These are phyloP conservation scores for Pandemis cinnamomeana DNA, from an alignment of 2,888 invertebrate species.

Conservation along the genomic window DNA sequence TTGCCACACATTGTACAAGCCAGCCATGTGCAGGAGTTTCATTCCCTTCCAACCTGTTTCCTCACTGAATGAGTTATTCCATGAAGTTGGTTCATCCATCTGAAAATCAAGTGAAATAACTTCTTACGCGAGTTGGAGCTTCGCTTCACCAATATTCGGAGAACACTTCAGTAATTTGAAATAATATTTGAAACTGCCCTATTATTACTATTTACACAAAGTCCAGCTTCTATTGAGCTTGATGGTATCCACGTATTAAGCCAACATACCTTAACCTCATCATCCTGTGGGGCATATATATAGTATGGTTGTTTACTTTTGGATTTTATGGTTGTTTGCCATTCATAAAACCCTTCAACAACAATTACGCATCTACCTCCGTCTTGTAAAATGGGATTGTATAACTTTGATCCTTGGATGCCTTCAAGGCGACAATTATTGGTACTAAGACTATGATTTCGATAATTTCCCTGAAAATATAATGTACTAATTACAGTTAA, in stretches of 20 bases:
- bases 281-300: slow-evolving; percentile 86
- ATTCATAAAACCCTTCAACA: slow-evolving; percentile 93
- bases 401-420: slow-evolving; percentile 88
- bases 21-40: slow-evolving; percentile 89
- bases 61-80: slow-evolving; percentile 79
- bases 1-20: slow-evolving; percentile 89
- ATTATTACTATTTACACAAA: too few species aligned
- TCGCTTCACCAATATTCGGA: too few species aligned
- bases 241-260: not conserved
- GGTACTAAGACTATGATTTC: slow-evolving; percentile 87
- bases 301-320: slow-evolving; percentile 89
- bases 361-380: slow-evolving; percentile 91
- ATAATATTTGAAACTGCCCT: too few species aligned
- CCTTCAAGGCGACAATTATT: slow-evolving; percentile 92
- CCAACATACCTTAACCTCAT: slow-evolving; percentile 68
- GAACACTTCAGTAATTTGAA: too few species aligned
- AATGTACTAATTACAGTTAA: not conserved
- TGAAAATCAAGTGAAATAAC: slow-evolving; percentile 42
- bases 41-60: slow-evolving; percentile 85
- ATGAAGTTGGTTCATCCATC: slow-evolving; percentile 84
- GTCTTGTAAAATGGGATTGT: slow-evolving; percentile 85
- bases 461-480: slow-evolving; percentile 83
- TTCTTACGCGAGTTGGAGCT: too few species aligned
- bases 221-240: not conserved
- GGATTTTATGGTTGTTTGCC: slow-evolving; percentile 87